Conservation (phyloP, 2,888 invertebrate genomes). For the Microdon myrmicae region DNA sequence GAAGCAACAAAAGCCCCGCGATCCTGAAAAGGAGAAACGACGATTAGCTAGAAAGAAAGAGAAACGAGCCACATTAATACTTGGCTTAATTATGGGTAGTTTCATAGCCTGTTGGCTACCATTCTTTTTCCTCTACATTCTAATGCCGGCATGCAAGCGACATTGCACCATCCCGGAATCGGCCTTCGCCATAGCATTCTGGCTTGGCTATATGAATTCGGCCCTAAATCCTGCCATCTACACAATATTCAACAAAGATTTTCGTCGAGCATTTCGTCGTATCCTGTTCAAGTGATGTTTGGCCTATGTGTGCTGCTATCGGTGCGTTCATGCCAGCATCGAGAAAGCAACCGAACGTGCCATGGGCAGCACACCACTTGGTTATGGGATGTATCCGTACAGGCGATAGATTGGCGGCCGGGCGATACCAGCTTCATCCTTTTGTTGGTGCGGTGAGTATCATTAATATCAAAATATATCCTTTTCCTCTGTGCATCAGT, state of each 20-base stretch:
- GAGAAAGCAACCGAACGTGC: conserved; percentile 68
- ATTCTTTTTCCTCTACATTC: conserved; percentile 93
- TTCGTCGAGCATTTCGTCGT: conserved; percentile 92
- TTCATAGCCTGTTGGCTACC: conserved; percentile 99
- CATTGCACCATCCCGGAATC: conserved; percentile 80
- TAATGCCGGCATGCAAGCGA: conserved; percentile 80
- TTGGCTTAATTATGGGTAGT: conserved; percentile 98
- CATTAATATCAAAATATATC: too few species aligned
- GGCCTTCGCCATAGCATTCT: conserved; percentile 93
- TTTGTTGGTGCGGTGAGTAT: conserved; percentile 38
- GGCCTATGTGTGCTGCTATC: conserved; percentile 84
- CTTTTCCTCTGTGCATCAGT: too few species aligned
- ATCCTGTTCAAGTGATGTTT: conserved; percentile 96
- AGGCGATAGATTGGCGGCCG: conserved; percentile 60
- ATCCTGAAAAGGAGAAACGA: conserved; percentile 93
- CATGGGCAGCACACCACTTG: conserved; percentile 67
- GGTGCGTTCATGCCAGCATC: conserved; percentile 72
- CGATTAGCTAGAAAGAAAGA: conserved; percentile 94
- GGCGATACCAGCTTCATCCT: conserved; percentile 1
- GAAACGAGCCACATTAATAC: conserved; percentile 93
- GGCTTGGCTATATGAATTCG: conserved; percentile 97
- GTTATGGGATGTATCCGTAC: conserved; percentile 66
- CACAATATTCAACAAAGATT: conserved; percentile 98
- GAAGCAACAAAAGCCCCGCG: conserved; percentile 82
- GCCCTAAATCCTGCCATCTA: conserved; percentile 96